Base-by-base conservation (phyloP, 2,797 vertebrate genomes). In the Arnoldichthys spilopterus region DNA sequence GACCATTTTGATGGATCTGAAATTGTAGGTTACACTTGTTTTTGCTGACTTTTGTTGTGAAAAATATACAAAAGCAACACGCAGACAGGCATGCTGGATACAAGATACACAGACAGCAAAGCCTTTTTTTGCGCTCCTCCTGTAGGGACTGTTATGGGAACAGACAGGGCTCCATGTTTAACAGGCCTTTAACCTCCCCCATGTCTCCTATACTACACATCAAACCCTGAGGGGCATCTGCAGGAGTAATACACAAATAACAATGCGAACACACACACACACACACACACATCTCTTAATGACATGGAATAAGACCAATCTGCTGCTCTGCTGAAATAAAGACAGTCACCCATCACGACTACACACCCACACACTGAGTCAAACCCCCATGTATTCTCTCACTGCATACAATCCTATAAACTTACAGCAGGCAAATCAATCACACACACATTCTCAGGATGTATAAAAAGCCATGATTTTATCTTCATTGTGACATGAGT, bases 121-220 rank as follows among this genome's bases (percentile, higher is more conserved):
- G 61, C 15, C 72, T 11, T 9, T 20, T 45, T 9, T 20, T 53
- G 51, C 13, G 3, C 8, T 64, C 15, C 11, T 76, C 13, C 61
- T 58, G 59, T 18, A 24, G 54, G 53, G 45, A 67, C 22, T 22
- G 59, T 62, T 74, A 83, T 82, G 51, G 22, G 64, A 78, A 78
- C 56, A 69, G 76, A 84, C 85, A 85, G 66, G 69, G 49, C 43
- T 64, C 72, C 77, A 79, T 37, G 61, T 64, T 78, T 72, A 70
- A 74, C 53, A 81, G 68, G 79, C 53, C 70, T 68, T 24, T 69
- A 79, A 59, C 67, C 85, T 45, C 43, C 61, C 69, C 26, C 59
- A 54, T 70, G 77, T 85, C 81, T 80, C 62, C 53, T 69, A 53
- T 59, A 73, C 73, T 82, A 79, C 70, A 72, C 68, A 67, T 86